Evolutionary conservation across 2,113 vertebrate species (phyloP).

Genomic region (Chionomys nivalis): DNA sequence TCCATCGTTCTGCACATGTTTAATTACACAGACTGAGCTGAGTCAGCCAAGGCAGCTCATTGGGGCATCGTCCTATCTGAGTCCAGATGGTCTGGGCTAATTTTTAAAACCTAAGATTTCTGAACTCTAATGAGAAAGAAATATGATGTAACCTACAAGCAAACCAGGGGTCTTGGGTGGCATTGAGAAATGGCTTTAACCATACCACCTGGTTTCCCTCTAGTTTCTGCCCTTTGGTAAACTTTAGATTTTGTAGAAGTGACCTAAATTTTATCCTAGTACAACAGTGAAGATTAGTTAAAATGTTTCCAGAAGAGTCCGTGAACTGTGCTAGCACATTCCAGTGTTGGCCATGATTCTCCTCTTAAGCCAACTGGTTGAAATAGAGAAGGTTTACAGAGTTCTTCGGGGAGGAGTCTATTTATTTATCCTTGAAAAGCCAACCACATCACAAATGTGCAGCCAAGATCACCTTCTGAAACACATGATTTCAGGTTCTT

Average conservation of each 20-base stretch:
- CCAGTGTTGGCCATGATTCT: background rate
- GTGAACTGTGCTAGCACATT: background rate
- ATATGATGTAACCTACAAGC: background rate
- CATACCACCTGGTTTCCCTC: background rate
- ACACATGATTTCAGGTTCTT: background rate
- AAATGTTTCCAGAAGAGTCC: background rate
- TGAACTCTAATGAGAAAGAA: background rate
- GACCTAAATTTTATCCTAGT: conserved; percentile 1
- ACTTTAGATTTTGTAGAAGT: background rate
- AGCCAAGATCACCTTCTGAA: background rate
- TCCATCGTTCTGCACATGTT: background rate
- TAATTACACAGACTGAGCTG: background rate
- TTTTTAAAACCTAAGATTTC: background rate
- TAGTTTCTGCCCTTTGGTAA: background rate
- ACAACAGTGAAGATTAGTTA: background rate
- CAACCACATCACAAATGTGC: background rate
- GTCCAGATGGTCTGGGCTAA: background rate
- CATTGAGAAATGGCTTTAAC: background rate
- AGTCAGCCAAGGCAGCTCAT: background rate
- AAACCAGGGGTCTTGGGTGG: background rate
- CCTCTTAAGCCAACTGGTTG: background rate
- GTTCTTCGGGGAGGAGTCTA: background rate
- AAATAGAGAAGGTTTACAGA: background rate
- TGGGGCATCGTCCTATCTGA: background rate
- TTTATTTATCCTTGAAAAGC: background rate